Evolutionary conservation across 1,140 invertebrate genomes (phyloP).

Genomic region (Chrysomallon squamiferum): DNA sequence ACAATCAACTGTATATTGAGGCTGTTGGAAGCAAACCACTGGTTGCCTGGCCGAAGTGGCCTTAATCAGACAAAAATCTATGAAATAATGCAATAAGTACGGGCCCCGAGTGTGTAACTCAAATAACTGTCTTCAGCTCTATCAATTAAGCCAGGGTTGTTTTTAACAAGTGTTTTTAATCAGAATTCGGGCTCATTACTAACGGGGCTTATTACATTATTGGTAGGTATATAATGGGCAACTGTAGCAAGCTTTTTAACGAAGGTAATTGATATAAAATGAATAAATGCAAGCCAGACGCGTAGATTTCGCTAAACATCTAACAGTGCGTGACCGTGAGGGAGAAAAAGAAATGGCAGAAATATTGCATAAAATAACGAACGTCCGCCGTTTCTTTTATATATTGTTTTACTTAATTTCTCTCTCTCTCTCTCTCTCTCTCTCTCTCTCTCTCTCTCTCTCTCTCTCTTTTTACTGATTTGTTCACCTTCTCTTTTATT

Average conservation of each 20-base stretch:
- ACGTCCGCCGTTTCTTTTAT: no score
- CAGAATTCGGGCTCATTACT: background rate
- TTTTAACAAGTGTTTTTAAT: constrained; percentile 10
- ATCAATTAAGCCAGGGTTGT: constrained; percentile 4
- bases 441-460: background rate
- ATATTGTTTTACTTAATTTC: no score
- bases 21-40: background rate
- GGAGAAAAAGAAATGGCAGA: background rate
- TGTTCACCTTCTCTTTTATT: background rate
- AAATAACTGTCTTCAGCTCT: constrained; percentile 5
- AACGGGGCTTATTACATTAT: background rate
- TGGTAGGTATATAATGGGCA: constrained; percentile 2
- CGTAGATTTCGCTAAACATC: background rate
- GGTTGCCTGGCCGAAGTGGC: background rate
- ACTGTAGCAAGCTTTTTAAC: background rate
- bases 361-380: no score
- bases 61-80: constrained; percentile 6
- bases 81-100: constrained; percentile 9
- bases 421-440: no score
- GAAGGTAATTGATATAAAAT: background rate
- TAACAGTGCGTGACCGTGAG: background rate
- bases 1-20: constrained; percentile 4
- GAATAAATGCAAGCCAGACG: background rate
- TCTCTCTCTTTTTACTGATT: background rate
- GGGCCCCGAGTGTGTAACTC: constrained; percentile 5